Evolutionary conservation across 1,140 invertebrate genomes (phyloP), one percentile per base, ranked within the genome.

Genomic region (Leptopilina clavipes): DNA sequence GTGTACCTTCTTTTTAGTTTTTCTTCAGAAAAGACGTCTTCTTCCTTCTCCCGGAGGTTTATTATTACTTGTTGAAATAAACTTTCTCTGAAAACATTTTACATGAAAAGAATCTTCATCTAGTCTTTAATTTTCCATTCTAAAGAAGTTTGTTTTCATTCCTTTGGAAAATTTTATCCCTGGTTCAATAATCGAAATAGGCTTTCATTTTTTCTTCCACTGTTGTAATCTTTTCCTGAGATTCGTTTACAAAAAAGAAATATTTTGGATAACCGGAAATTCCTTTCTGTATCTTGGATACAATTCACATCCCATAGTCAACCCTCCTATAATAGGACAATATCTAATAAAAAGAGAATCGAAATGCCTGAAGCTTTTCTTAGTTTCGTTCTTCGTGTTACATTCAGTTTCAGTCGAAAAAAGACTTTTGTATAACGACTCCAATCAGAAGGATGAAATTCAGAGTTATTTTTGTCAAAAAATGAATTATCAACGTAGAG

Each of bases 111-210:
- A 73, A 76, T 59, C 75, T 75, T 74, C 81, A 12, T 1, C n/a
- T 56, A 17, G 18, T 18, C 19, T 56, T 6, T 59, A 59, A 22
- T 59, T 59, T 59, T 72, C 78, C 1, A 31, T 2, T 31, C 25
- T 31, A 31, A 31, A 31, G 25, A 2, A 31, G 25, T 31, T 31
- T n/a, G n/a, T n/a, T n/a, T n/a, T n/a, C n/a, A n/a, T 31, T 31
- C 25, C 37, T 40, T 40, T 31, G 25, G 25, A 31, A 31, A 6
- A 31, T 31, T 31, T 31, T 31, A 31, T 31, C n/a, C n/a, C n/a
- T n/a, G n/a, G 25, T 31, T 31, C n/a, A 31, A 86, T 86, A 87
- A 86, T 81, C 72, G 76, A 84, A 82, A 87, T 86, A 86, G 86
- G 75, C 83, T 83, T 82, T 84, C 56, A 37, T 65, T 31, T 31